Evolutionary conservation across 2,113 vertebrate genomes (phyloP).

Genomic region (Acinonyx jubatus): DNA sequence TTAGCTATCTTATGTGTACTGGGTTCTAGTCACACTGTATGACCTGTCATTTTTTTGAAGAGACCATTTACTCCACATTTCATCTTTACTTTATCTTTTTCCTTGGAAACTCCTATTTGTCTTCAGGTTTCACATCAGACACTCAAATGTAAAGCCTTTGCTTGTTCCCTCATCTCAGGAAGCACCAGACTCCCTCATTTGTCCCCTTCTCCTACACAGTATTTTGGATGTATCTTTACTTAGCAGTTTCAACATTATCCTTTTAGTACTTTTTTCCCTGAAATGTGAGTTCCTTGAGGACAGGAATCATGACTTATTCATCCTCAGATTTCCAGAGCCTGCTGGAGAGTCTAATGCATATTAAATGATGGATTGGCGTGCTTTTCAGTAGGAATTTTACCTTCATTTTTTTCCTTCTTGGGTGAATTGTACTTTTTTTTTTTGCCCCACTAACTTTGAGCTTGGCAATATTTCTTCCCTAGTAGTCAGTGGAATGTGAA

Average conservation of each 20-base stretch:
- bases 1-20: background rate
- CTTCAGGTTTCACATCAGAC: background rate
- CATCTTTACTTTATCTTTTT: background rate
- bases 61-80: background rate
- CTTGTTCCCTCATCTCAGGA: background rate
- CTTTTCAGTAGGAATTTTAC: background rate
- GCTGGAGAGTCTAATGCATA: background rate
- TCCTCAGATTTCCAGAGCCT: background rate
- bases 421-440: background rate
- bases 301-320: conserved; percentile 37
- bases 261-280: background rate
- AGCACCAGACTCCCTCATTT: background rate
- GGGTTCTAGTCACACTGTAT: background rate
- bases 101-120: background rate
- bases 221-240: conserved; percentile 7
- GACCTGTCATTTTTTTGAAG: background rate
- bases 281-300: conserved; percentile 31
- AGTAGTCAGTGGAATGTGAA: background rate
- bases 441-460: background rate
- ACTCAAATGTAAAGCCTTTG: background rate
- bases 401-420: background rate
- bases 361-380: background rate
- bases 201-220: background rate
- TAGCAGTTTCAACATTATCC: background rate
- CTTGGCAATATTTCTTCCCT: background rate